These are phyloP conservation scores for Phrynosoma platyrhinos DNA, from an alignment of 2,113 vertebrate species.

Conservation along the genomic window DNA sequence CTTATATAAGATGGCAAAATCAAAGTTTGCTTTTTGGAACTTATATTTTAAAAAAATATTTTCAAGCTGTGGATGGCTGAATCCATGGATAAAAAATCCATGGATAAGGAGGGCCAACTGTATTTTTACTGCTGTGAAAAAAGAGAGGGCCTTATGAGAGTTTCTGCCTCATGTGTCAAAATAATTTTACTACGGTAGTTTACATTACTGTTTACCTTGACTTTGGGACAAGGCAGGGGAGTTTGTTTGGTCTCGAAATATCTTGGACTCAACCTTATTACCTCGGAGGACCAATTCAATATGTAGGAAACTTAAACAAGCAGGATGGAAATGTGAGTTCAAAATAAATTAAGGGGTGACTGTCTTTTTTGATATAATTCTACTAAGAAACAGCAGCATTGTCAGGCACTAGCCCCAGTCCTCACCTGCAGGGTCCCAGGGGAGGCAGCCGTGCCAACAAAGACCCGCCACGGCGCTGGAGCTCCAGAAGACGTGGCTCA, in stretches of 20 bases:
- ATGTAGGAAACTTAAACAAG: background rate
- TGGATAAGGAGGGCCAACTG: no score
- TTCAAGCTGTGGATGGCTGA: no score
- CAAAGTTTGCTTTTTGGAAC: no score
- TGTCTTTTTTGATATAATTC: background rate
- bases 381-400: background rate
- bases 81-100: no score
- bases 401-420: no score
- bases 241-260: background rate
- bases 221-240: background rate
- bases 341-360: background rate
- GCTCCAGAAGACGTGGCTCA: slow-evolving; percentile 83
- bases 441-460: slow-evolving; percentile 85
- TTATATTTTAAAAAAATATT: no score
- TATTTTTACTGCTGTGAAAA: background rate
- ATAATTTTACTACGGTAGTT: background rate
- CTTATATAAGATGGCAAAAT: no score
- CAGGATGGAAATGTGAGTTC: background rate
- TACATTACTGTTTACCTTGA: background rate
- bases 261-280: background rate
- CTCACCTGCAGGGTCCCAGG: slow-evolving; percentile 70
- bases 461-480: slow-evolving; percentile 87
- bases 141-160: no score
- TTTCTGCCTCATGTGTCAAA: background rate
- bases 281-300: background rate